Evolutionary conservation across 1,140 invertebrate genomes (phyloP).

Genomic region (Pseudomyrmex concolor): DNA sequence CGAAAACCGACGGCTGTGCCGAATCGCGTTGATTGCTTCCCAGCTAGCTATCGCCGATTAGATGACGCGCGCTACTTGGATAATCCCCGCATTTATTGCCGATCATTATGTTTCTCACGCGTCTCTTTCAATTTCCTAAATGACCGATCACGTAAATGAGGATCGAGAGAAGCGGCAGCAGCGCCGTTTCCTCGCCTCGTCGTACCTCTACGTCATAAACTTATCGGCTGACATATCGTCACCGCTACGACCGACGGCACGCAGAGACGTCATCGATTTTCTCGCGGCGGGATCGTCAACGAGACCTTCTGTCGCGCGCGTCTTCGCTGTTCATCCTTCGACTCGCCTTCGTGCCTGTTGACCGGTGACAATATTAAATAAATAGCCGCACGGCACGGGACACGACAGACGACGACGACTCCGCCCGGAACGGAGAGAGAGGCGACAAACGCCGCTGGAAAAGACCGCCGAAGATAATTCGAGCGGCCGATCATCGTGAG

Average conservation of each 20-base stretch:
- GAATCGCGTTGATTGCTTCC: constrained; percentile 1
- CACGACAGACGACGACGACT: constrained; percentile 58
- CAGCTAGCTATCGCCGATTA: constrained; percentile 17
- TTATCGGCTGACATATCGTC: constrained; percentile 19
- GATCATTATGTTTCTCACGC: background rate
- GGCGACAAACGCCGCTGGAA: background rate
- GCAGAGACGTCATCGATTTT: constrained; percentile 56
- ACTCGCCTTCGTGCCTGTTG: constrained; percentile 27
- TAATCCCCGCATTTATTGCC: background rate
- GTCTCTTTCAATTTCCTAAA: background rate
- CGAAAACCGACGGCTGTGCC: constrained; percentile 13
- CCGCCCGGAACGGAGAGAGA: constrained; percentile 16
- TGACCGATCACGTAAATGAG: constrained; percentile 18
- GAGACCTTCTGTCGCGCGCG: constrained; percentile 3
- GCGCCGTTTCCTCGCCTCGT: background rate
- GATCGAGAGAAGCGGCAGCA: background rate
- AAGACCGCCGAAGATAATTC: background rate
- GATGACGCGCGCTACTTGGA: constrained; percentile 21
- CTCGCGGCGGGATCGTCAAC: constrained; percentile 42
- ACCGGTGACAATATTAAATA: constrained; percentile 76
- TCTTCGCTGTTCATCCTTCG: background rate
- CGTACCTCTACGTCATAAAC: background rate
- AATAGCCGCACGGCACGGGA: constrained; percentile 69
- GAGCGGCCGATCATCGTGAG: constrained; percentile 8
- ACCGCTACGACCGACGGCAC: background rate